Conservation (phyloP, 2,113 vertebrate genomes). For the Oncorhynchus kisutch region DNA sequence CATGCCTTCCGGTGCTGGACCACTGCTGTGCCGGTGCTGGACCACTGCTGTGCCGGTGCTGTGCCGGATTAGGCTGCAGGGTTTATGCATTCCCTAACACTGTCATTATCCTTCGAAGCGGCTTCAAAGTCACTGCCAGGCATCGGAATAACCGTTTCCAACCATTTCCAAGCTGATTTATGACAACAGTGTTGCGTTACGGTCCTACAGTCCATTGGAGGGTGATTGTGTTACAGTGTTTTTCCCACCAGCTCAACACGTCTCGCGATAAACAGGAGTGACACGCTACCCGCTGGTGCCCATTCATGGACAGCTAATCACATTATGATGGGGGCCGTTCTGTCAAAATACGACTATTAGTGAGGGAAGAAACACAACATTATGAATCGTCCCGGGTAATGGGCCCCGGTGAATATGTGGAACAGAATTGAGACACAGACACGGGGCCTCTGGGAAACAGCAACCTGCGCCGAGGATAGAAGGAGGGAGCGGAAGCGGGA, state of each 20-base stretch:
- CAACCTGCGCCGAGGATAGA: conserved; percentile 9
- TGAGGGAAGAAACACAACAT: background rate
- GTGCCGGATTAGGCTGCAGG: conserved; percentile 57
- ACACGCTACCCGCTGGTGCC: background rate
- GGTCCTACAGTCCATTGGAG: conserved; percentile 26
- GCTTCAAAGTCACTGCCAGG: conserved; percentile 33
- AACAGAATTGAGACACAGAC: conserved; percentile 24
- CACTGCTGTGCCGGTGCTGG: conserved; percentile 39
- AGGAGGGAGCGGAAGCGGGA: background rate
- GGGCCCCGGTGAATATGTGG: conserved; percentile 36
- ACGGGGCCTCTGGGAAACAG: conserved; percentile 20
- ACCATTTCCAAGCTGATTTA: conserved; percentile 51
- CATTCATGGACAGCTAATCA: conserved; percentile 31
- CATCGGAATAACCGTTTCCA: conserved; percentile 45
- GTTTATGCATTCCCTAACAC: conserved; percentile 50
- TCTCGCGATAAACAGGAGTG: background rate
- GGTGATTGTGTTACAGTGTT: conserved; percentile 26
- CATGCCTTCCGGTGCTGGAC: conserved; percentile 24
- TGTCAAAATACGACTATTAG: conserved; percentile 24
- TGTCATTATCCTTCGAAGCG: conserved; percentile 52
- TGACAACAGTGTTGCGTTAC: conserved; percentile 46
- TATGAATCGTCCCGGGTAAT: conserved; percentile 50
- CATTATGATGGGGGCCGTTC: conserved; percentile 27
- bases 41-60: conserved; percentile 22
- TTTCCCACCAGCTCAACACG: conserved; percentile 31